Evolutionary conservation across 2,888 invertebrate species (phyloP), one percentile per base, ranked within the genome.

Genomic region (Sussaba pulchella): DNA sequence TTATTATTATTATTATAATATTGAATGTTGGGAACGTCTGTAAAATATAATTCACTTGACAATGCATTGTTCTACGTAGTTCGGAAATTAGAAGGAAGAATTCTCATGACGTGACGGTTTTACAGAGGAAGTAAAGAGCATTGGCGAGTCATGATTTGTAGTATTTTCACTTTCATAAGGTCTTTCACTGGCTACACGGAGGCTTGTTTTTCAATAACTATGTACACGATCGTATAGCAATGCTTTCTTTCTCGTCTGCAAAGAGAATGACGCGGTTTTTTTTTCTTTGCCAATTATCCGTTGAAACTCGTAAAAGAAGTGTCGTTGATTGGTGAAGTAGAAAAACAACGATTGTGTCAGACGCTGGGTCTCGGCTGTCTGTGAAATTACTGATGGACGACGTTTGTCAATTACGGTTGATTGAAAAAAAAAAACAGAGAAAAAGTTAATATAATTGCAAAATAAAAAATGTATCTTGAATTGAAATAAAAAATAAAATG

Each of bases 161-260:
- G 1, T 54, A 24, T 52, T 50, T 47, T 54, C 54, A 61, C 63
- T 66, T 39, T 41, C 39, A 31, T 26, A 64, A 64, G 36, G 21
- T 59, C 31, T 17, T 45, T 24, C n/a, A 3, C 19, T 26, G 26
- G 43, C 47, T 17, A 8, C 10, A 24, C 24, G n/a, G n/a, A n/a
- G 45, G 12, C 26, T 45, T 10, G 26, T 45, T 64, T 63, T 66
- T 52, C 52, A 63, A 76, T 63, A 59, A n/a, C 19, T 21, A 57
- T n/a, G n/a, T n/a, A n/a, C n/a, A 61, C 72, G 36, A 47, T 71
- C 57, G 47, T 12, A 14, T 19, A 73, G 14, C 41, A 21, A 26
- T 41, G 71, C 71, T 78, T 72, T 78, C 77, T 52, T 71, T 57
- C 59, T 47, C 9, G 47, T 50, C 39, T 5, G 63, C 41, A 14